Conservation (phyloP, 2,797 vertebrate genomes). For the Spondyliosoma cantharus region DNA sequence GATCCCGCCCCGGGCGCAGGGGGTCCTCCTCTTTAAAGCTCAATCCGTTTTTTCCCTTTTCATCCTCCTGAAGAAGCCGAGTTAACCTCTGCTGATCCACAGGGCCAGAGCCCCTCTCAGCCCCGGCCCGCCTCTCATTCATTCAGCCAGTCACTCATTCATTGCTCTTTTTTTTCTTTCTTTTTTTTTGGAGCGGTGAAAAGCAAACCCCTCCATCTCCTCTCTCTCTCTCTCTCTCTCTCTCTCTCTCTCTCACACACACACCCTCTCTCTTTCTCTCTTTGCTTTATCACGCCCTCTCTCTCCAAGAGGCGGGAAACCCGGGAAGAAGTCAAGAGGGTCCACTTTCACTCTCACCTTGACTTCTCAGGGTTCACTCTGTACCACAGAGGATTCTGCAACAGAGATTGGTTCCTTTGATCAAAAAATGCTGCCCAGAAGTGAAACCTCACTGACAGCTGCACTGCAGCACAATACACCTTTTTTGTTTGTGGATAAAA, state of each 20-base stretch:
- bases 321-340: slow-evolving; percentile 75
- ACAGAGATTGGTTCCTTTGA: not conserved
- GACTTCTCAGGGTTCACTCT: slow-evolving; percentile 7
- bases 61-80: slow-evolving; percentile 82
- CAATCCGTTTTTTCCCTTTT: slow-evolving; percentile 84
- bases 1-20: slow-evolving; percentile 81
- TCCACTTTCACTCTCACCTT: slow-evolving; percentile 72
- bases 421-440: not conserved
- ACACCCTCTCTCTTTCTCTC: no score
- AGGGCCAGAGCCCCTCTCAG: slow-evolving; percentile 78
- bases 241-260: not conserved
- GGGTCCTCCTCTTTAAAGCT: slow-evolving; percentile 87
- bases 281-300: slow-evolving; percentile 53
- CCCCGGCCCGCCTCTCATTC: slow-evolving; percentile 76
- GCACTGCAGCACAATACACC: not conserved
- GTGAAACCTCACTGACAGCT: not conserved
- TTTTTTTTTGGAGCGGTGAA: slow-evolving; percentile 55
- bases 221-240: slow-evolving; percentile 36
- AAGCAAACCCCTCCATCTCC: slow-evolving; percentile 71
- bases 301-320: slow-evolving; percentile 73
- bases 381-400: not conserved
- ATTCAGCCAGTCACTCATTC: slow-evolving; percentile 80
- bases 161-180: slow-evolving; percentile 80
- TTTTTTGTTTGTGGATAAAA: slow-evolving; percentile 1
- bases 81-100: slow-evolving; percentile 85